A percentile compares a stretch with the other conserved stretches of the same genome.
Evolutionary conservation across 2,888 invertebrate genomes (phyloP).

Genomic region (Melipona beecheii): DNA sequence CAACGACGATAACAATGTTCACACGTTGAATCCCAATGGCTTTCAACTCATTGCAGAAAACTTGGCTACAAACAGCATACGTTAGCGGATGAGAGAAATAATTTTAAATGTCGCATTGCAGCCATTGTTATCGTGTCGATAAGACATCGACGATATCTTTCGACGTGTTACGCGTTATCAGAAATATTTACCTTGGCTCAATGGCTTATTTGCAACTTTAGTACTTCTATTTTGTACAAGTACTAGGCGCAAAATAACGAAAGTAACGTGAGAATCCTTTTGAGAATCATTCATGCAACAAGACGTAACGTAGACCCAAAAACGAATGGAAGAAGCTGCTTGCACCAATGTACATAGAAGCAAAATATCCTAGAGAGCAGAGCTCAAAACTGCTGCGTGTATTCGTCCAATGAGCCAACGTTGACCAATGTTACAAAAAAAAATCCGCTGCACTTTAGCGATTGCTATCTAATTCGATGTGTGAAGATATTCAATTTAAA

Average conservation of each 20-base stretch:
- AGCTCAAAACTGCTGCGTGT: slow-evolving; percentile 13
- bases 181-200: slow-evolving; percentile 34
- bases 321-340: slow-evolving; percentile 60
- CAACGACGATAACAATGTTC: neutral
- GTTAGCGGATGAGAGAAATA: slow-evolving; percentile 11
- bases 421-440: neutral
- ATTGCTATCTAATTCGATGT: neutral
- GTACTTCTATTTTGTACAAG: slow-evolving; percentile 14
- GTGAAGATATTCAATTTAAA: neutral
- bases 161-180: neutral
- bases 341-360: slow-evolving; percentile 29
- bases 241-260: slow-evolving; percentile 27
- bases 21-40: neutral
- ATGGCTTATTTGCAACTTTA: slow-evolving; percentile 2
- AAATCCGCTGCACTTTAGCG: neutral
- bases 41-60: neutral
- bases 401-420: neutral
- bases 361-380: slow-evolving; percentile 27
- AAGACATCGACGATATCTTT: slow-evolving; percentile 27
- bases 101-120: slow-evolving; percentile 62
- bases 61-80: neutral
- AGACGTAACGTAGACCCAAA: slow-evolving; percentile 34
- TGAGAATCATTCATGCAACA: slow-evolving; percentile 21
- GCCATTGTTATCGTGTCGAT: slow-evolving; percentile 61
- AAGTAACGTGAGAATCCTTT: slow-evolving; percentile 32